Conservation (phyloP, 2,797 vertebrate genomes). For the Acomys russatus region DNA sequence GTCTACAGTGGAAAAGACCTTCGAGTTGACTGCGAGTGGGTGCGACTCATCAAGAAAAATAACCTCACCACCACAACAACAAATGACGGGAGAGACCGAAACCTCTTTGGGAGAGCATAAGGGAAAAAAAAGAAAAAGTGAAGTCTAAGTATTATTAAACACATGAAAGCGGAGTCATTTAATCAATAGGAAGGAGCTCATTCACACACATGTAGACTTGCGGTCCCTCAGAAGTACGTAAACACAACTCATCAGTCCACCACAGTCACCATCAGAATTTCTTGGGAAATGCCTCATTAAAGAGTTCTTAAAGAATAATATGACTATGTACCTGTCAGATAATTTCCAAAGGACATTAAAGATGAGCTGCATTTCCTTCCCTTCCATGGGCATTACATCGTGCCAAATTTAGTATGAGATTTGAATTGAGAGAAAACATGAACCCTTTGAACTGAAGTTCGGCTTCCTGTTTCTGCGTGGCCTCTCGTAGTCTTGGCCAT, state of each 20-base stretch:
- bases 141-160: slow-evolving; percentile 87
- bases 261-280: slow-evolving; percentile 88
- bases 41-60: slow-evolving; percentile 92
- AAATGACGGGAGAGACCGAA: slow-evolving; percentile 82
- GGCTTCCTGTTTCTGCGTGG: slow-evolving; percentile 67
- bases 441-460: slow-evolving; percentile 56
- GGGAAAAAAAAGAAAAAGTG: slow-evolving; percentile 79
- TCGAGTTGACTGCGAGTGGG: slow-evolving; percentile 92
- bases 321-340: slow-evolving; percentile 76
- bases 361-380: slow-evolving; percentile 68
- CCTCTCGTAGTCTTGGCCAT: slow-evolving; percentile 12
- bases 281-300: slow-evolving; percentile 88
- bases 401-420: slow-evolving; percentile 69
- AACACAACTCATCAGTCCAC: slow-evolving; percentile 91
- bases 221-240: slow-evolving; percentile 90
- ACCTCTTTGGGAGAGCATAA: slow-evolving; percentile 84
- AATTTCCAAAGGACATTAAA: slow-evolving; percentile 76
- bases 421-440: slow-evolving; percentile 57
- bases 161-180: slow-evolving; percentile 90
- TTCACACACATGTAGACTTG: slow-evolving; percentile 87
- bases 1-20: slow-evolving; percentile 90
- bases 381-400: slow-evolving; percentile 59
- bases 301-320: slow-evolving; percentile 84
- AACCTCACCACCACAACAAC: slow-evolving; percentile 92
- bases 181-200: slow-evolving; percentile 88